These are phyloP conservation scores for Mesochorus sp. DNA, from an alignment of 2,888 invertebrate genomes.

Conservation along the genomic window DNA sequence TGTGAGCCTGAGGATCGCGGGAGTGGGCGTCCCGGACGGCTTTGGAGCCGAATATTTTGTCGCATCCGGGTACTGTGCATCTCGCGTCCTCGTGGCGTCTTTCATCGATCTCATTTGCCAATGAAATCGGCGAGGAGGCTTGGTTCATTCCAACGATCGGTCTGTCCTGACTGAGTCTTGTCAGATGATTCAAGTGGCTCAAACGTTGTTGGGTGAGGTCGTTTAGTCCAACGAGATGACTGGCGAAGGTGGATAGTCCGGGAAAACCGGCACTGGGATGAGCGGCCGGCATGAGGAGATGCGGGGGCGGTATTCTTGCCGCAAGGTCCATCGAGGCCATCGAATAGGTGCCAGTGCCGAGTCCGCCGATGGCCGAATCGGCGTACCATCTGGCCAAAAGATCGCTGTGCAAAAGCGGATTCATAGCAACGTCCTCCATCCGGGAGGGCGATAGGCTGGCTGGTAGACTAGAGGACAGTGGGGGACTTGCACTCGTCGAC, in stretches of 20 bases:
- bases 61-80: constrained; percentile 90
- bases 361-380: constrained; percentile 83
- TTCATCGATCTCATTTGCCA: constrained; percentile 65
- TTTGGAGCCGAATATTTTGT: constrained; percentile 90
- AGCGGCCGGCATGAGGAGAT: constrained; percentile 85
- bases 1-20: constrained; percentile 79
- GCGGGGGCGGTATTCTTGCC: constrained; percentile 83
- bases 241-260: constrained; percentile 81
- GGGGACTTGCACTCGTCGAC: constrained; percentile 86
- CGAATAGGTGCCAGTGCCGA: constrained; percentile 81
- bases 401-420: constrained; percentile 89
- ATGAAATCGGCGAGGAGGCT: constrained; percentile 67
- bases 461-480: constrained; percentile 81
- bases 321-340: constrained; percentile 78
- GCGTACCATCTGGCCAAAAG: constrained; percentile 91
- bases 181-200: constrained; percentile 73
- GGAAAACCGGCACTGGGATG: constrained; percentile 85
- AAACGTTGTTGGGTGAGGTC: constrained; percentile 82
- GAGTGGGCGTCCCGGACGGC: constrained; percentile 91
- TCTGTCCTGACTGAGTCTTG: constrained; percentile 73
- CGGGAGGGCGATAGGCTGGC: constrained; percentile 84
- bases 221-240: constrained; percentile 78
- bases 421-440: constrained; percentile 82
- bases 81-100: constrained; percentile 85
- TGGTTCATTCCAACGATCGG: constrained; percentile 38